These are phyloP conservation scores for Eurois occulta DNA, from an alignment of 2,888 invertebrate genomes.

Conservation along the genomic window DNA sequence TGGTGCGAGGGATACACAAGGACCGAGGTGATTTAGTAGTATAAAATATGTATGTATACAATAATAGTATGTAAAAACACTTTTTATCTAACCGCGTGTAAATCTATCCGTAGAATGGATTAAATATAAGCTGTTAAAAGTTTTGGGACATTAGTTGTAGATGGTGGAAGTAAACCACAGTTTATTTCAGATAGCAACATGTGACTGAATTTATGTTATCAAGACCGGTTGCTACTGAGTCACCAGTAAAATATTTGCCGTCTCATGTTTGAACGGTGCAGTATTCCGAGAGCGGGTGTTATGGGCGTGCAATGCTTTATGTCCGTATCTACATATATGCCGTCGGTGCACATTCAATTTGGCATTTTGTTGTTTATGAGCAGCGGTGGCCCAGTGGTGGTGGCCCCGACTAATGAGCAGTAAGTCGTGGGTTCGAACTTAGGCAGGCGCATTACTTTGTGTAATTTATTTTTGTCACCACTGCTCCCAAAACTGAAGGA, in stretches of 20 bases:
- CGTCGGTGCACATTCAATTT: background rate
- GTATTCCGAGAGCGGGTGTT: background rate
- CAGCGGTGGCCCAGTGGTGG: no score
- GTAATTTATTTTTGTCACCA: no score
- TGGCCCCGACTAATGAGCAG: no score
- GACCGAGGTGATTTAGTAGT: no score
- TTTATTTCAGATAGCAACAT: slow-evolving; percentile 15
- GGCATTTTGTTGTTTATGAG: no score
- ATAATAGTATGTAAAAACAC: no score
- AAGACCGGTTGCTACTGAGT: slow-evolving; percentile 7
- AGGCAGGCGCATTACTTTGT: no score
- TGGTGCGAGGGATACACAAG: no score
- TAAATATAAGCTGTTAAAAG: background rate
- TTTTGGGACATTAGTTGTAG: background rate
- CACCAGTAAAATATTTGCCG: slow-evolving; percentile 28
- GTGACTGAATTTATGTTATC: slow-evolving; percentile 21
- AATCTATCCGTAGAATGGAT: background rate
- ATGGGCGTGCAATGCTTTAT: background rate
- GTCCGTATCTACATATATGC: no score
- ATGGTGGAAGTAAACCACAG: background rate
- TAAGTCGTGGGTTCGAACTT: no score
- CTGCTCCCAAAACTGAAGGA: no score
- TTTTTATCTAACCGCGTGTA: background rate
- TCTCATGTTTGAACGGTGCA: slow-evolving; percentile 28
- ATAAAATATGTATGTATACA: no score